A percentile compares a stretch with the other conserved stretches of the same genome.
Evolutionary conservation across 2,888 invertebrate species (phyloP).

Genomic region (Drosophila bunnanda): DNA sequence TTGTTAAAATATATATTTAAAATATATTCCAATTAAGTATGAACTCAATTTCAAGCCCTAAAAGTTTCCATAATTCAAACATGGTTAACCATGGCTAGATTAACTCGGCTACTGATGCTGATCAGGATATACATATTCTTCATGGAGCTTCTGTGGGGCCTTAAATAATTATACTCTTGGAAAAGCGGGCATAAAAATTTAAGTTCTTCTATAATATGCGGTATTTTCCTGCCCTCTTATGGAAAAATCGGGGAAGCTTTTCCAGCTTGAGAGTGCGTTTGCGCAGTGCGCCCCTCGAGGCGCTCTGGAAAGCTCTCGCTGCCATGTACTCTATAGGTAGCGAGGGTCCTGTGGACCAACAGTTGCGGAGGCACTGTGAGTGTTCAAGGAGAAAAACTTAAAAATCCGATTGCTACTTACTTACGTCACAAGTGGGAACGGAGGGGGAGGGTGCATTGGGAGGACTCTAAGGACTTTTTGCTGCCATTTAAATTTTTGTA

Average conservation of each 20-base stretch:
- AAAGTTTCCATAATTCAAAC: background rate
- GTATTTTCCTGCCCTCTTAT: conserved; percentile 1
- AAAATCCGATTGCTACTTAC: conserved; percentile 42
- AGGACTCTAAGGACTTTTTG: conserved; percentile 26
- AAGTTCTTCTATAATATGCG: conserved; percentile 1
- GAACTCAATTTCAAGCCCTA: background rate
- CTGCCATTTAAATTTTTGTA: conserved; percentile 17
- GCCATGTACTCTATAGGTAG: conserved; percentile 4
- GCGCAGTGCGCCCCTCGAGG: background rate
- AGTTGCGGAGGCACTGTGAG: conserved; percentile 28
- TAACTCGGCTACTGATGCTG: background rate
- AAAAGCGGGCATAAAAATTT: background rate
- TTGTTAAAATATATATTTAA: background rate
- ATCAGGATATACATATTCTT: background rate
- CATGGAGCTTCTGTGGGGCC: background rate
- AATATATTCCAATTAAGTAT: too few relatives aligned
- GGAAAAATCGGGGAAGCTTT: background rate
- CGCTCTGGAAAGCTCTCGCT: conserved; percentile 1
- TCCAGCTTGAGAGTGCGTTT: conserved; percentile 1
- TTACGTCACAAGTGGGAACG: conserved; percentile 26
- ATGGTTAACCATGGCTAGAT: background rate
- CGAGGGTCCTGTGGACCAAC: conserved; percentile 1
- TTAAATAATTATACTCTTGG: background rate
- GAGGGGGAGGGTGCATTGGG: conserved; percentile 5
- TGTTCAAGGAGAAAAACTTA: conserved; percentile 21